These are phyloP conservation scores for Girardinichthys multiradiatus DNA, from an alignment of 2,113 vertebrate species.

Conservation along the genomic window DNA sequence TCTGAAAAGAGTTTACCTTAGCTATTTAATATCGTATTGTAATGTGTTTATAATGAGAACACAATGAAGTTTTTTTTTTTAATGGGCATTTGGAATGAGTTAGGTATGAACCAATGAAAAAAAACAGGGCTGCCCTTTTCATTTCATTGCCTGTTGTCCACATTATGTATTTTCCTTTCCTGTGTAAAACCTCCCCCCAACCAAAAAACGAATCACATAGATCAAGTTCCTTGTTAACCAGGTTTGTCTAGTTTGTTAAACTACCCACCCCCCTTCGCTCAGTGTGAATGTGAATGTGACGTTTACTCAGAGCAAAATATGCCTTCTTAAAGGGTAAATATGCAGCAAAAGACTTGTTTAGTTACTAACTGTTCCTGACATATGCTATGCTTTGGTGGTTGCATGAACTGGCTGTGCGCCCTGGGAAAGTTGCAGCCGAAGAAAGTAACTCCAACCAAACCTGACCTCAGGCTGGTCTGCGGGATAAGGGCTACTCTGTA, in stretches of 20 bases:
- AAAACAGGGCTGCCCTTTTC: neutral
- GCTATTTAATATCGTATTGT: neutral
- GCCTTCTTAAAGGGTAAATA: neutral
- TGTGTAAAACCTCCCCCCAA: neutral
- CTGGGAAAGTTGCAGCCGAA: slow-evolving; percentile 57
- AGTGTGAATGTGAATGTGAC: slow-evolving; percentile 13
- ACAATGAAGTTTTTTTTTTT: neutral
- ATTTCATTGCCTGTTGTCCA: neutral
- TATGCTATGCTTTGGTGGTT: slow-evolving; percentile 6
- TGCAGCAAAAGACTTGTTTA: neutral
- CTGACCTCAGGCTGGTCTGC: slow-evolving; percentile 33
- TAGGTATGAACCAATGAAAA: slow-evolving; percentile 7
- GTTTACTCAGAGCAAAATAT: neutral
- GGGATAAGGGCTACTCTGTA: slow-evolving; percentile 33
- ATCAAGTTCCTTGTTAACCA: slow-evolving; percentile 23
- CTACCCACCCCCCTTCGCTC: neutral
- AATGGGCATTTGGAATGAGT: neutral
- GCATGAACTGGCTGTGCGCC: slow-evolving; percentile 37
- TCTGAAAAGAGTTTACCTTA: neutral
- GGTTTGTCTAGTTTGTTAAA: slow-evolving; percentile 30
- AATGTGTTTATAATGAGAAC: neutral
- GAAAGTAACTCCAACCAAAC: slow-evolving; percentile 40
- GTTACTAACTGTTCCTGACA: slow-evolving; percentile 3
- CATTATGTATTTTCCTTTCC: neutral
- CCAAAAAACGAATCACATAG: neutral